Percentiles rank a stretch among this genome's conserved stretches.
phyloP scores from a whole-genome alignment of 2,888 invertebrate genomes.

The Beris chalybata region DNA sequence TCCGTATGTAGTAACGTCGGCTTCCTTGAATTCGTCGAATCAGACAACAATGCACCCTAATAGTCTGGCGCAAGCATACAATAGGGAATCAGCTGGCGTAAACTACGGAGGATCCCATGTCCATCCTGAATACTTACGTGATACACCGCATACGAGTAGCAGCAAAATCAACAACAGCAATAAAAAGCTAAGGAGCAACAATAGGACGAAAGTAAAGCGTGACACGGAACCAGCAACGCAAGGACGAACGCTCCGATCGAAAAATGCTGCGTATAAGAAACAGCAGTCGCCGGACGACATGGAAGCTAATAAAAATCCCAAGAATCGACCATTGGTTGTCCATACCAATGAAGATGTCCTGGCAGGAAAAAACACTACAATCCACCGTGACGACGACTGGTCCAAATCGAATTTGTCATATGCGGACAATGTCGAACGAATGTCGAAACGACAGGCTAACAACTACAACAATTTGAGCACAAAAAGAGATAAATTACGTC shows the following conservation, averaged over 20 bases:
- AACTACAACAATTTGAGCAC: constrained; percentile 14
- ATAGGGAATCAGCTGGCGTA: constrained; percentile 49
- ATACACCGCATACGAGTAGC: constrained; percentile 35
- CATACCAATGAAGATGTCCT: constrained; percentile 24
- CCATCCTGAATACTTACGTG: constrained; percentile 57
- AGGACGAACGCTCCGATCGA: not conserved
- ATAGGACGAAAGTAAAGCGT: constrained; percentile 22
- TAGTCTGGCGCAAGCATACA: constrained; percentile 54
- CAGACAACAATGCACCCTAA: constrained; percentile 57
- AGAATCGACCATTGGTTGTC: constrained; percentile 8
- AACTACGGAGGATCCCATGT: constrained; percentile 48
- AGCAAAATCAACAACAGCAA: not conserved
- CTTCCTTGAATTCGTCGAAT: constrained; percentile 58
- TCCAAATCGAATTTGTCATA: constrained; percentile 42
- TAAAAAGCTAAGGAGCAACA: not conserved
- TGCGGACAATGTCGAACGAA: constrained; percentile 32
- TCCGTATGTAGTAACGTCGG: constrained; percentile 62
- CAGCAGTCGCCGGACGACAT: not conserved
- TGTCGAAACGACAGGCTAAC: constrained; percentile 39
- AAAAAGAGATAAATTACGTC: constrained; percentile 39
- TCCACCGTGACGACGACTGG: constrained; percentile 18
- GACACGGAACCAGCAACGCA: not conserved
- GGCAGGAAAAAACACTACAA: constrained; percentile 4
- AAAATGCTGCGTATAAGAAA: constrained; percentile 1
- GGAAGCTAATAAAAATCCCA: constrained; percentile 21